phyloP scores from a whole-genome alignment of 2,888 invertebrate genomes.

The Dexiosoma caninum region DNA sequence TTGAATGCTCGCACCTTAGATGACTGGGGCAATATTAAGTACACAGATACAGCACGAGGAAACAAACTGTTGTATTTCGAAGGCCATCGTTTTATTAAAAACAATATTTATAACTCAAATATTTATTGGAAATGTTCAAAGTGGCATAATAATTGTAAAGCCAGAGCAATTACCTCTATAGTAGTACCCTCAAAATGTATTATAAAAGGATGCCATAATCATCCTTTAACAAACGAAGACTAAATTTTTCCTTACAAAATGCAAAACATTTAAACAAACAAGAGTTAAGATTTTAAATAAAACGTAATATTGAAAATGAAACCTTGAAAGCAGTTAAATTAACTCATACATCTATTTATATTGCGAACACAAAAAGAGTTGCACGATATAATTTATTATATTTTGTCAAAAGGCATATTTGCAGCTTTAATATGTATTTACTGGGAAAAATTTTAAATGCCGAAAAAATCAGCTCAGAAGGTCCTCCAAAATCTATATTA shows the following conservation, averaged over 20 bases:
- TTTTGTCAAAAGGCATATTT: too few relatives aligned
- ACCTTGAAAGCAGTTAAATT: conserved; percentile 2
- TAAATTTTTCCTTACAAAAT: conserved; percentile 33
- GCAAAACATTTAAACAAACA: conserved; percentile 15
- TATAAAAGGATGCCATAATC: conserved; percentile 77
- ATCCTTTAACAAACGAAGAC: conserved; percentile 68
- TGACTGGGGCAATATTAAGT: conserved; percentile 72
- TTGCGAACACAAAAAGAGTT: too few relatives aligned
- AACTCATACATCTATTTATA: too few relatives aligned
- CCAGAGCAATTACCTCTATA: conserved; percentile 75
- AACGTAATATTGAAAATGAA: conserved; percentile 19
- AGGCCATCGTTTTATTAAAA: conserved; percentile 77
- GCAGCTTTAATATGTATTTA: too few relatives aligned
- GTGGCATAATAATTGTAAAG: conserved; percentile 77
- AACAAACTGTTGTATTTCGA: conserved; percentile 75
- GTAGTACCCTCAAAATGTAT: conserved; percentile 70
- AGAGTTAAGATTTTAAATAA: conserved; percentile 17
- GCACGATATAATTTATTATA: too few relatives aligned
- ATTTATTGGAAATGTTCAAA: conserved; percentile 78
- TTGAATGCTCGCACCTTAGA: conserved; percentile 69
- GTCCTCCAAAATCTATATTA: too few relatives aligned
- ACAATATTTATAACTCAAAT: conserved; percentile 76
- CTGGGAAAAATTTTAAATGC: too few relatives aligned
- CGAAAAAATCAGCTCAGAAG: too few relatives aligned
- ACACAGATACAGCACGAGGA: conserved; percentile 73